Percentiles rank a stretch among this genome's conserved stretches.
phyloP scores from a whole-genome alignment of 1,140 invertebrate genomes.

The Drosophila lowei region DNA sequence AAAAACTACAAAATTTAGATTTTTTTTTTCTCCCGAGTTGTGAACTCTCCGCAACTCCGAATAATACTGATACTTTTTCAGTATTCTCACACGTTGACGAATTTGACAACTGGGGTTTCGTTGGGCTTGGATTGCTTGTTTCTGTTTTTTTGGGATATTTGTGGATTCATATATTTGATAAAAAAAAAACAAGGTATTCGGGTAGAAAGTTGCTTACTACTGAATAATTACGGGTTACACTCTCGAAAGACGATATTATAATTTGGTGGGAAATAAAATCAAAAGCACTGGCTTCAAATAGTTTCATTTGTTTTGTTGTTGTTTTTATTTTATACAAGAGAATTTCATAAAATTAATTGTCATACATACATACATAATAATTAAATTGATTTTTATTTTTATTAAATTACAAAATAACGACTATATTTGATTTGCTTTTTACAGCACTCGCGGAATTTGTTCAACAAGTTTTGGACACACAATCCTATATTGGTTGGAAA shows the following conservation, averaged over 20 bases:
- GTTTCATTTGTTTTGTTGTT: conserved; percentile 37
- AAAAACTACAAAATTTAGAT: too few species aligned
- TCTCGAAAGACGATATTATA: too few species aligned
- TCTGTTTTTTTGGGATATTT: background rate
- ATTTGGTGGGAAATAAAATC: conserved; percentile 5
- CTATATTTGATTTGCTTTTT: conserved; percentile 80
- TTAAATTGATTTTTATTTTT: conserved; percentile 63
- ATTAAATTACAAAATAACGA: conserved; percentile 80
- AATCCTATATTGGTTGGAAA: conserved; percentile 35
- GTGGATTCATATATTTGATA: too few species aligned
- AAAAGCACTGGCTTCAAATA: conserved; percentile 43
- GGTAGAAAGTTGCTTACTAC: too few species aligned
- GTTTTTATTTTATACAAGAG: conserved; percentile 68
- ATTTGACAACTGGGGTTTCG: too few species aligned
- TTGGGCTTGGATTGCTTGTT: background rate
- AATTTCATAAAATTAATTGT: conserved; percentile 67
- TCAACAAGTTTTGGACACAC: conserved; percentile 59
- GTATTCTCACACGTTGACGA: too few species aligned
- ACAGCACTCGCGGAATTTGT: conserved; percentile 66
- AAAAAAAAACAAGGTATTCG: too few species aligned
- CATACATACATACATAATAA: conserved; percentile 58
- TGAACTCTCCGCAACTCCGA: too few species aligned
- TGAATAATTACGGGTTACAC: too few species aligned
- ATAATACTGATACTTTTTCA: too few species aligned
- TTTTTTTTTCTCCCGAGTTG: too few species aligned